These are phyloP conservation scores for Dicentrarchus labrax DNA, from an alignment of 2,113 vertebrate genomes.

Conservation along the genomic window DNA sequence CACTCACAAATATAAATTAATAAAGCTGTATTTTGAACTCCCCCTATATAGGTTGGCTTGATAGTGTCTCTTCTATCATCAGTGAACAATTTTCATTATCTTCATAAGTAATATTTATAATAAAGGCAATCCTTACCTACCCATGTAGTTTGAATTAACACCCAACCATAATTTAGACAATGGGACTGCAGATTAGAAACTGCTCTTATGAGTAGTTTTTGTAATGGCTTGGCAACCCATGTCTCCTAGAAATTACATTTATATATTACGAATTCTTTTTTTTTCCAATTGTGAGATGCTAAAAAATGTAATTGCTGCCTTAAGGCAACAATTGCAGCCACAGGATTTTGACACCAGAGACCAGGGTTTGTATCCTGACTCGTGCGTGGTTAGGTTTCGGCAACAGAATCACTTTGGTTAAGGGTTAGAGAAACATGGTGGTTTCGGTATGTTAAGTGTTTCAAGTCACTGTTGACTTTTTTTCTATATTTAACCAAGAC, in stretches of 20 bases:
- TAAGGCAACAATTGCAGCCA: not conserved
- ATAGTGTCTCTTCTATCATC: not conserved
- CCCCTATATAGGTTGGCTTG: no score
- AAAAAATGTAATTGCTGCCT: not conserved
- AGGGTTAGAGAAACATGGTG: not conserved
- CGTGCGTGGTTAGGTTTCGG: not conserved
- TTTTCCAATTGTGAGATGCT: not conserved
- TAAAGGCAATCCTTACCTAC: not conserved
- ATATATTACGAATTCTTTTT: not conserved
- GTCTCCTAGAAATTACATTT: not conserved
- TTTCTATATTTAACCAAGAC: not conserved
- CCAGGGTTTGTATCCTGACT: not conserved
- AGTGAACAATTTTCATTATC: not conserved
- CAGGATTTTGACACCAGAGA: slow-evolving; percentile 8
- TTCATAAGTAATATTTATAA: not conserved
- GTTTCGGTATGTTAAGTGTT: not conserved
- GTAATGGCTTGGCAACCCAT: not conserved
- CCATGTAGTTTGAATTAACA: not conserved
- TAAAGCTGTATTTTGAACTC: no score
- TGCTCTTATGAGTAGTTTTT: not conserved
- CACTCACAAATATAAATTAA: no score
- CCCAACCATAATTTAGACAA: not conserved
- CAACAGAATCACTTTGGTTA: not conserved
- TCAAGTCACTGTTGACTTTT: not conserved
- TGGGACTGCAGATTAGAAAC: not conserved